phyloP scores from a whole-genome alignment of 1,140 invertebrate genomes.

The Nixonia krombeini region DNA sequence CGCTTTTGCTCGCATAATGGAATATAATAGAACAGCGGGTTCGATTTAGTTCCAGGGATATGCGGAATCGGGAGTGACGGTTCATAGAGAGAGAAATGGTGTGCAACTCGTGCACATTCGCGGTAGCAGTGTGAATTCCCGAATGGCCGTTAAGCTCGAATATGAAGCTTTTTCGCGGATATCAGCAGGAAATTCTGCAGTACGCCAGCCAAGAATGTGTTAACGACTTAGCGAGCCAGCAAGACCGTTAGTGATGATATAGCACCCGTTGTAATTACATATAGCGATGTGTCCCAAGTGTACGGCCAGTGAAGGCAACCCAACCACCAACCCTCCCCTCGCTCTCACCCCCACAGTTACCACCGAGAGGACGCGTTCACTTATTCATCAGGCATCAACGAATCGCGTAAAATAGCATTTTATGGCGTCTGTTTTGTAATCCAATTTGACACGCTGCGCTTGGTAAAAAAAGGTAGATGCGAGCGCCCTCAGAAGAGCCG shows the following conservation, averaged over 20 bases:
- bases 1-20: too few species aligned
- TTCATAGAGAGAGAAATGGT: constrained; percentile 1
- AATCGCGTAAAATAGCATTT: background rate
- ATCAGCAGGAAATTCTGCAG: constrained; percentile 8
- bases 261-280: constrained; percentile 5
- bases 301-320: too few species aligned
- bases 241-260: constrained; percentile 5
- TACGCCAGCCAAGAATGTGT: constrained; percentile 11
- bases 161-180: constrained; percentile 20
- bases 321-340: too few species aligned
- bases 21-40: too few species aligned
- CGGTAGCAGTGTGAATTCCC: too few species aligned
- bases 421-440: background rate
- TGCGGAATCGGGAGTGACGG: too few species aligned
- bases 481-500: too few species aligned
- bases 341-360: too few species aligned
- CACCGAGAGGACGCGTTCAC: background rate
- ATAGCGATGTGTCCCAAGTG: background rate
- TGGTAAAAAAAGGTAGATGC: background rate
- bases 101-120: constrained; percentile 13
- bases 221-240: background rate
- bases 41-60: too few species aligned
- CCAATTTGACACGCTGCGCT: background rate
- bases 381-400: background rate
- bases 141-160: constrained; percentile 3